Conservation (phyloP, 2,797 vertebrate species). For the Cyclura pinguis region DNA sequence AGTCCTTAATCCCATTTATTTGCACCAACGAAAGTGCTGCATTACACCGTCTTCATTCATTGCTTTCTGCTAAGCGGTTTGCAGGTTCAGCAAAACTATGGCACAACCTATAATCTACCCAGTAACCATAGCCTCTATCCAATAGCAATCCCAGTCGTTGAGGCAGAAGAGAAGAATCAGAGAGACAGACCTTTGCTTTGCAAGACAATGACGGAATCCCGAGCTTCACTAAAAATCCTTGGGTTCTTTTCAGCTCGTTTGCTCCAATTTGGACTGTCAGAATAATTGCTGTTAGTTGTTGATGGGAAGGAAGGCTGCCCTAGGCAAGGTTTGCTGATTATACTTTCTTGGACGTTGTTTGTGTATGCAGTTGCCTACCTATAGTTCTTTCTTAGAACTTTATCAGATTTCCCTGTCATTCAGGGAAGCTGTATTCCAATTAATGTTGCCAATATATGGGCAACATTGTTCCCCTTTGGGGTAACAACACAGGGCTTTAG, state of each 20-base stretch:
- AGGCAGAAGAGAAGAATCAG: constrained; percentile 51
- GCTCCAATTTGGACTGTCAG: constrained; percentile 1
- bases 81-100: constrained; percentile 54
- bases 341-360: constrained; percentile 31
- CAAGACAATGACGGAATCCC: constrained; percentile 38
- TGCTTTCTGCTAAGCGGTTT: constrained; percentile 31
- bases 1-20: constrained; percentile 63
- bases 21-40: constrained; percentile 43
- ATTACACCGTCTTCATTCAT: constrained; percentile 55
- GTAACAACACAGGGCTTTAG: constrained; percentile 42
- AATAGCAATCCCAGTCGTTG: constrained; percentile 16
- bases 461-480: constrained; percentile 26
- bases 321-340: constrained; percentile 15
- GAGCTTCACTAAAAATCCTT: constrained; percentile 27
- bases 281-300: neutral
- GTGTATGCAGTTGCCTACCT: neutral
- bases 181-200: constrained; percentile 26
- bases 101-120: constrained; percentile 46
- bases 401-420: constrained; percentile 39
- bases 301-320: constrained; percentile 3
- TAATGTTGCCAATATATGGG: neutral
- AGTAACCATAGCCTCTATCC: constrained; percentile 22
- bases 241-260: constrained; percentile 51
- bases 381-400: constrained; percentile 29
- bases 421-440: neutral